phyloP scores from a whole-genome alignment of 2,113 vertebrate species.

The Dermatemys mawii region DNA sequence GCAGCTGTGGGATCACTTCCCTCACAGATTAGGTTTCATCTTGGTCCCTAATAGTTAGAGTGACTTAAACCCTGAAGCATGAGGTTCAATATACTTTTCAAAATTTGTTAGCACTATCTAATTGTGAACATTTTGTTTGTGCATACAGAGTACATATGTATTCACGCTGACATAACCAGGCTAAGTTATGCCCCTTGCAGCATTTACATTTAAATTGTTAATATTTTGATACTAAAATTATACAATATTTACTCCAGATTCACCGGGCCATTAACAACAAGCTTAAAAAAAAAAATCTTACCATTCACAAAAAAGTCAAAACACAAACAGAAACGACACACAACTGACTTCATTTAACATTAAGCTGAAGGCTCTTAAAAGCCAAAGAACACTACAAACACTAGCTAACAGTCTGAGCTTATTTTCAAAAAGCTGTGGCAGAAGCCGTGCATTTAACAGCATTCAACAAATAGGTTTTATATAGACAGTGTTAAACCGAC shows the following conservation, averaged over 20 bases:
- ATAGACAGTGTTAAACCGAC: not conserved
- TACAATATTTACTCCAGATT: not conserved
- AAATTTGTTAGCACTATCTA: not conserved
- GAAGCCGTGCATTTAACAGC: not conserved
- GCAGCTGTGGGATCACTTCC: fast-evolving
- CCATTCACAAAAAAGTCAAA: not conserved
- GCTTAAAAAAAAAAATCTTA: not conserved
- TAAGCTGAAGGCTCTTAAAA: not conserved
- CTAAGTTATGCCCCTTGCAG: not conserved
- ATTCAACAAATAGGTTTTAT: not conserved
- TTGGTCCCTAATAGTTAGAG: not conserved
- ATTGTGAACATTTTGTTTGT: not conserved
- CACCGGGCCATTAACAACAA: not conserved
- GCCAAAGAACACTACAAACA: not conserved
- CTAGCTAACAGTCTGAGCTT: not conserved
- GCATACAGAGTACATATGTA: not conserved
- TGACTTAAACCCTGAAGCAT: not conserved
- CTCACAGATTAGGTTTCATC: fast-evolving
- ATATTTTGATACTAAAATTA: too few species aligned
- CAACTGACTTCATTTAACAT: not conserved
- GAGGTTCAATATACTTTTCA: not conserved
- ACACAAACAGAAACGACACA: fast-evolving
- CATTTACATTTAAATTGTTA: not conserved
- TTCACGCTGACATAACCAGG: not conserved
- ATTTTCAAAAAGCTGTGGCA: not conserved